Percentiles rank a stretch among this genome's conserved stretches.
Conservation (phyloP, 2,888 invertebrate genomes). For the Hypomecis atomaria region DNA sequence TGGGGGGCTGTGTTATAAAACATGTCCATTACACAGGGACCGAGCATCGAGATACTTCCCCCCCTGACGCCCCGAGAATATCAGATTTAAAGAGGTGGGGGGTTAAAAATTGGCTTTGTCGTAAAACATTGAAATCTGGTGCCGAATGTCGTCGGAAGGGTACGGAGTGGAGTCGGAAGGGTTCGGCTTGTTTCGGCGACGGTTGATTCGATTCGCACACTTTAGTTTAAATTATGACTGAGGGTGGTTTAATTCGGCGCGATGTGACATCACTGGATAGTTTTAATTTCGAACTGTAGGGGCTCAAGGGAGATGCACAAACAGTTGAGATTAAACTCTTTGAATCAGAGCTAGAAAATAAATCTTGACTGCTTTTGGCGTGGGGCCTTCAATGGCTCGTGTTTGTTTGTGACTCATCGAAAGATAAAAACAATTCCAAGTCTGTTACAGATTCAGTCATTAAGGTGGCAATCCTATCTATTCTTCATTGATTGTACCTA, state of each 20-base stretch:
- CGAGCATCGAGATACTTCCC: constrained; percentile 53
- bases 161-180: constrained; percentile 26
- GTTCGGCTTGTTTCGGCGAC: constrained; percentile 20
- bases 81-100: constrained; percentile 48
- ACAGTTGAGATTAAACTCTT: neutral
- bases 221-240: constrained; percentile 80
- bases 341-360: no score
- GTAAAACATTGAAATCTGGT: constrained; percentile 75
- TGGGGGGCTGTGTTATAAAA: constrained; percentile 72
- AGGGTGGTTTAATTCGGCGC: constrained; percentile 63
- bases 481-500: no score
- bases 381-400: no score
- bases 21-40: constrained; percentile 73
- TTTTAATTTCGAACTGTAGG: constrained; percentile 23
- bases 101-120: constrained; percentile 58
- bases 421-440: no score
- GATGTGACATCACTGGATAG: constrained; percentile 44
- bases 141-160: constrained; percentile 52
- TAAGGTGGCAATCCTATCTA: no score
- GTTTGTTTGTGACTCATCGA: no score
- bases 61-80: constrained; percentile 49
- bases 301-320: neutral
- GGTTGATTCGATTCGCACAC: constrained; percentile 75
- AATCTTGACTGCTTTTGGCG: no score
- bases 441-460: no score